A percentile compares a stretch with the other conserved stretches of the same genome.
Evolutionary conservation across 2,888 invertebrate species (phyloP).

Genomic region (Girardia tigrina): DNA sequence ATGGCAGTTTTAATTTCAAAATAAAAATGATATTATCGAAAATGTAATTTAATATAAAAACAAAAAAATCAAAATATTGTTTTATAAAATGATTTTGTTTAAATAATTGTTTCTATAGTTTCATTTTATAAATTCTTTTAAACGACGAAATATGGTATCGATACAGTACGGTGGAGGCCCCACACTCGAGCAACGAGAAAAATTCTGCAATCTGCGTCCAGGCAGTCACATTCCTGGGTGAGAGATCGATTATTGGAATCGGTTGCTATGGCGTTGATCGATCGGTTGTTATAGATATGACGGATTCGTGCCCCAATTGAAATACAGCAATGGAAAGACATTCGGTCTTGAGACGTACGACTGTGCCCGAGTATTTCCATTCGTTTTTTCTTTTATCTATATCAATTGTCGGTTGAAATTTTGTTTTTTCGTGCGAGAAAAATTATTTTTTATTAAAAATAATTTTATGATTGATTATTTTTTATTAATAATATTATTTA

Average conservation of each 20-base stretch:
- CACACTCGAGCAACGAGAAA: slow-evolving; percentile 44
- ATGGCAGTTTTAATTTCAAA: too few relatives aligned
- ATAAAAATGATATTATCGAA: too few relatives aligned
- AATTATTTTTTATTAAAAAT: too few relatives aligned
- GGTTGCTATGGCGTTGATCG: not conserved
- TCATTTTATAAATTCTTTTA: not conserved
- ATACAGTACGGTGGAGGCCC: slow-evolving; percentile 48
- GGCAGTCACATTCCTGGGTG: slow-evolving; percentile 50
- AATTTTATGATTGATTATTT: too few relatives aligned
- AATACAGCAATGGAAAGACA: slow-evolving; percentile 48
- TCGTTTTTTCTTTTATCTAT: too few relatives aligned
- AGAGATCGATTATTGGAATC: slow-evolving; percentile 34
- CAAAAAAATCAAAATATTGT: too few relatives aligned
- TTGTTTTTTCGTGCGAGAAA: too few relatives aligned
- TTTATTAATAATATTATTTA: too few relatives aligned
- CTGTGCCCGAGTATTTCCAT: slow-evolving; percentile 12
- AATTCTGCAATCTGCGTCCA: slow-evolving; percentile 45
- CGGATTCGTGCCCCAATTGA: slow-evolving; percentile 49
- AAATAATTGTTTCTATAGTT: too few relatives aligned
- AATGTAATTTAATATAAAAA: too few relatives aligned
- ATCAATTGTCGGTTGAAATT: too few relatives aligned
- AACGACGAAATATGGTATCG: slow-evolving; percentile 42
- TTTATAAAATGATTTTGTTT: too few relatives aligned
- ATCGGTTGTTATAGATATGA: slow-evolving; percentile 42
- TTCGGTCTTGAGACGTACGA: slow-evolving; percentile 47